Percentiles rank a stretch among this genome's conserved stretches.
phyloP scores from a whole-genome alignment of 2,888 invertebrate genomes.

The Andrena marginata region DNA sequence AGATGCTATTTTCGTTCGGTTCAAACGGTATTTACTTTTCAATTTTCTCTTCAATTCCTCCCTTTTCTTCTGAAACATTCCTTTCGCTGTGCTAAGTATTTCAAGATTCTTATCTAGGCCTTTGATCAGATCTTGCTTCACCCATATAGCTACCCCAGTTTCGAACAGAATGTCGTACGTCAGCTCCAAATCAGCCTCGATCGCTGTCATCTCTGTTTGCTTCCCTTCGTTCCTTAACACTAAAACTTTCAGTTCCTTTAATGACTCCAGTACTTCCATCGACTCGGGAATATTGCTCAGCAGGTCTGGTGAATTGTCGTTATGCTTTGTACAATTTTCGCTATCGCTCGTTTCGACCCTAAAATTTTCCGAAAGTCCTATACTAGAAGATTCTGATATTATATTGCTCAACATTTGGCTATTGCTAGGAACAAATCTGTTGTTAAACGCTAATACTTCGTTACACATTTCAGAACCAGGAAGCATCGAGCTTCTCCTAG shows the following conservation, averaged over 20 bases:
- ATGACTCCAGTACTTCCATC: constrained; percentile 86
- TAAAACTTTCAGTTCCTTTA: constrained; percentile 85
- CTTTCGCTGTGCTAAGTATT: constrained; percentile 87
- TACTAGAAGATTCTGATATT: constrained; percentile 29
- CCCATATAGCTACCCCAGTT: constrained; percentile 89
- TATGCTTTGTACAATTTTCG: constrained; percentile 86
- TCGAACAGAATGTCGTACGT: constrained; percentile 89
- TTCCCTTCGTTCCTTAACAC: constrained; percentile 81
- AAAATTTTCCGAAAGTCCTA: constrained; percentile 53
- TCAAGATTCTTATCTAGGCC: constrained; percentile 89
- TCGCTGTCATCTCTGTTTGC: constrained; percentile 83
- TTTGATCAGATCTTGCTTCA: constrained; percentile 91
- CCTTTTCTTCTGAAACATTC: constrained; percentile 85
- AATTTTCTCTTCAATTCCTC: constrained; percentile 85
- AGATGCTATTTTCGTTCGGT: constrained; percentile 83
- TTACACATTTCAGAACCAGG: constrained; percentile 83
- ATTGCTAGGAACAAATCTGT: constrained; percentile 75
- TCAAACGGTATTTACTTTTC: constrained; percentile 42
- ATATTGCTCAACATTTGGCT: constrained; percentile 69
- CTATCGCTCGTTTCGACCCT: constrained; percentile 79
- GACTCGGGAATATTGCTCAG: constrained; percentile 86
- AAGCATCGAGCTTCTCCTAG: constrained; percentile 82
- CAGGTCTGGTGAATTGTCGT: constrained; percentile 80
- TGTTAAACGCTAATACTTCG: constrained; percentile 80
- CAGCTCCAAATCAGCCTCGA: constrained; percentile 86